Evolutionary conservation across 2,113 vertebrate species (phyloP), one percentile per base, ranked within the genome.

Genomic region (Potamarius usumacintae): DNA sequence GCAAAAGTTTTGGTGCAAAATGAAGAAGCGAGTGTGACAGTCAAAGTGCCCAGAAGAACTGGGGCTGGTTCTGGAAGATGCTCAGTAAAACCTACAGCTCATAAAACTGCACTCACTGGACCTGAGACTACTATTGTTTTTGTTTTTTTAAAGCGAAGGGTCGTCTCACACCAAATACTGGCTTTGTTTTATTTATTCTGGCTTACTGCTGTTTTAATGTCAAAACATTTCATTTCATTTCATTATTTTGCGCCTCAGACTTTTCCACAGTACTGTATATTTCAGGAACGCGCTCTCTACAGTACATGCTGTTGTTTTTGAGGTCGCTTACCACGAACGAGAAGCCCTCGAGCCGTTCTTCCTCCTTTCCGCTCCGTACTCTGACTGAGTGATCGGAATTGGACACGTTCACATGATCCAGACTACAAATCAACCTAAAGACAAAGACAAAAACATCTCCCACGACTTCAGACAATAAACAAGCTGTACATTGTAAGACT

Each of bases 321-420:
- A 84, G 0, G 42, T n/a, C n/a, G 27, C 97, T 96, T 96, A 99
- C 98, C 96, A 99, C 97, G 0, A 97, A 98, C 0, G 95, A 96
- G 92, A 99, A 99, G 8, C 94, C 94, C 42, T 89, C 94, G 87
- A 95, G 96, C 76, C 92, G 90, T 77, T 93, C 91, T n/a, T 93
- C 91, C 69, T 94, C 95, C 87, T 93, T 94, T 78, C 94, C 95
- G 83, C 96, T 97, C 89, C 95, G 97, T 91, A 99, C 94, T 92
- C 92, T 96, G 90, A 97, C 95, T 53, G 94, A 93, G 86, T 94
- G 89, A 91, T 97, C 97, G 86, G 95, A 94, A 50, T 91, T 90
- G 71, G 96, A 94, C 85, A 84, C 94, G 90, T 94, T 94, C 91
- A 94, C 93, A 91, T 93, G 92, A 92, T 91, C 93, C 93, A 93